These are phyloP conservation scores for Syndactyla subalaris DNA, from an alignment of 2,797 vertebrate genomes.

Conservation along the genomic window DNA sequence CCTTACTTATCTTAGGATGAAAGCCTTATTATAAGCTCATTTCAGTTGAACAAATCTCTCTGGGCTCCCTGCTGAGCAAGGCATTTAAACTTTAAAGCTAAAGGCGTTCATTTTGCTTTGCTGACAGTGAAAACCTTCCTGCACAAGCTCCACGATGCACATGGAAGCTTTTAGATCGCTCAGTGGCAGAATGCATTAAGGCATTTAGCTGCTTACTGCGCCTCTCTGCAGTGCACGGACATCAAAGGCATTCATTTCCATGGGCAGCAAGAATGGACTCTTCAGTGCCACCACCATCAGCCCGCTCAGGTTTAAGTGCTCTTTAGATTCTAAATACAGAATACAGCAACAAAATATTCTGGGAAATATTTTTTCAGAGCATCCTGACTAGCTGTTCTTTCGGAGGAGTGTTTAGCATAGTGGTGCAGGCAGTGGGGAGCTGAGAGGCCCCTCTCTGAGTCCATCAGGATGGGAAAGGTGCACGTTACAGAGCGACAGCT, in stretches of 20 bases:
- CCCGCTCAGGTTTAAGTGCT: conserved; percentile 21
- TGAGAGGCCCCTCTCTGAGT: background rate
- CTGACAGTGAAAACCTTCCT: conserved; percentile 58
- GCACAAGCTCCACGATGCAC: conserved; percentile 33
- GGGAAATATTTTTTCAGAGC: background rate
- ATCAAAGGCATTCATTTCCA: conserved; percentile 59
- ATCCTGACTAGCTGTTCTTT: background rate
- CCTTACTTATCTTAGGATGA: conserved; percentile 76
- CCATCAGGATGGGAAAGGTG: background rate
- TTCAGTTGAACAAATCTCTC: conserved; percentile 78
- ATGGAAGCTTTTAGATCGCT: conserved; percentile 37
- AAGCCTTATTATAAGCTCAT: conserved; percentile 81
- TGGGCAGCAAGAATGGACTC: conserved; percentile 3
- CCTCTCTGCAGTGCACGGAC: conserved; percentile 48
- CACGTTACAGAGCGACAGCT: background rate
- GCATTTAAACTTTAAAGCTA: conserved; percentile 78
- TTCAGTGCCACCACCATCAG: background rate
- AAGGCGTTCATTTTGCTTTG: conserved; percentile 73
- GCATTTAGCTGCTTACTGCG: conserved; percentile 57
- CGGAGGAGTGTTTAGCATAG: background rate
- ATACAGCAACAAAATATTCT: background rate
- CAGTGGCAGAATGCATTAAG: conserved; percentile 55
- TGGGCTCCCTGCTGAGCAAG: conserved; percentile 72
- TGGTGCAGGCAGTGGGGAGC: background rate
- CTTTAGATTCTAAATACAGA: conserved; percentile 16